Evolutionary conservation across 2,888 invertebrate species (phyloP).

Genomic region (Griposia aprilina): DNA sequence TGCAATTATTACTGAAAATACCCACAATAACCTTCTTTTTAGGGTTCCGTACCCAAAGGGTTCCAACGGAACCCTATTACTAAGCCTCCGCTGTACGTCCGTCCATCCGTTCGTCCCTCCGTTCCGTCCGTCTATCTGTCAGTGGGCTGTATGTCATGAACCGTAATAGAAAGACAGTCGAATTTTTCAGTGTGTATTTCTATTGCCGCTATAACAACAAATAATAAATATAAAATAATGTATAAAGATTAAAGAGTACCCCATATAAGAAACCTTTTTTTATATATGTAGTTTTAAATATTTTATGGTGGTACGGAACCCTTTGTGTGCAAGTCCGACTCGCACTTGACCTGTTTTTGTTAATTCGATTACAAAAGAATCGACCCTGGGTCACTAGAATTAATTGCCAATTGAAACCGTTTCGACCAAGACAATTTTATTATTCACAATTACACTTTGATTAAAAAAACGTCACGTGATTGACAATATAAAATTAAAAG

Average conservation of each 20-base stretch:
- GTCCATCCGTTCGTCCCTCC: neutral
- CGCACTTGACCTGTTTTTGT: neutral
- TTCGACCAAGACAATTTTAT: neutral
- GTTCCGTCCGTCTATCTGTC: neutral
- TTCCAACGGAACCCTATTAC: no score
- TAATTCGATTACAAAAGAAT: neutral
- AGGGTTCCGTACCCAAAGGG: no score
- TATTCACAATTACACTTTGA: neutral
- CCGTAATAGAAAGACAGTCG: no score
- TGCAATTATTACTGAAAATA: neutral
- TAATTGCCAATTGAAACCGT: neutral
- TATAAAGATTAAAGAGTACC: no score
- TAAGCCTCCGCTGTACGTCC: neutral
- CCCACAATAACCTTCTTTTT: neutral
- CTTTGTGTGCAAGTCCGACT: no score
- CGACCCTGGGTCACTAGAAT: neutral
- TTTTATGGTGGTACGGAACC: no score
- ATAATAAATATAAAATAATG: neutral
- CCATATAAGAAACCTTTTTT: no score
- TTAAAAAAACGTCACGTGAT: neutral
- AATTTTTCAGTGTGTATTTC: no score
- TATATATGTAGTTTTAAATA: no score
- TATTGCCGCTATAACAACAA: no score
- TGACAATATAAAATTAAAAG: conserved; percentile 1
- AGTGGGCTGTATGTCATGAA: no score